Percentiles rank a stretch among this genome's conserved stretches.
These are phyloP conservation scores for Otolemur garnettii DNA, from an alignment of 2,113 vertebrate species.

Conservation along the genomic window DNA sequence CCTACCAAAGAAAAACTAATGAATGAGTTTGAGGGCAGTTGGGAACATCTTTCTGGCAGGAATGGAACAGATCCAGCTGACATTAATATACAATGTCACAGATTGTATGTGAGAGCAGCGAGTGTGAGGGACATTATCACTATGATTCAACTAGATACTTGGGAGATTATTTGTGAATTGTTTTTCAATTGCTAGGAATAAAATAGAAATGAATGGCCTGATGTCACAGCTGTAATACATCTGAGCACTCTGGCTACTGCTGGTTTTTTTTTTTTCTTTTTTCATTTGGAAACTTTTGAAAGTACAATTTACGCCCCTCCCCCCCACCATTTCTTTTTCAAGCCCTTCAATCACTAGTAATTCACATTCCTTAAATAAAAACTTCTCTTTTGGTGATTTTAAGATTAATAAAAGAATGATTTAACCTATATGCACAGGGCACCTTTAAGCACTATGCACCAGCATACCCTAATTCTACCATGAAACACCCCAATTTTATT, in stretches of 20 bases:
- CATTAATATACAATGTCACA: background rate
- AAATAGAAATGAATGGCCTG: conserved; percentile 1
- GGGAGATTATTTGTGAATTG: background rate
- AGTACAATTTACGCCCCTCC: background rate
- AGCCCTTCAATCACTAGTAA: conserved; percentile 35
- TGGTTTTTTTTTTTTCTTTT: background rate
- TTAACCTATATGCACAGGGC: background rate
- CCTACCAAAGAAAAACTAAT: conserved; percentile 44
- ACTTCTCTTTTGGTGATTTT: conserved; percentile 21
- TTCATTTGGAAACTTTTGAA: conserved; percentile 28
- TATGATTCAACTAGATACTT: background rate
- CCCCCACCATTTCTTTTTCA: conserved; percentile 45
- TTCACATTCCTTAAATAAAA: conserved; percentile 28
- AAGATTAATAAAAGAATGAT: conserved; percentile 48
- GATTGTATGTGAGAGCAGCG: background rate
- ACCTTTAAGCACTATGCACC: background rate
- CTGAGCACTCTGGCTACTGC: background rate
- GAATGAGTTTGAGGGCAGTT: background rate
- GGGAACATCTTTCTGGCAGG: background rate
- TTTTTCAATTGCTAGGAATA: conserved; percentile 10
- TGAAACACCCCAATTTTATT: background rate
- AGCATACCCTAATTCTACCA: background rate
- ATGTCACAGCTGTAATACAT: background rate
- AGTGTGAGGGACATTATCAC: background rate
- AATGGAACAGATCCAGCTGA: background rate